Conservation (phyloP, 1,140 invertebrate species). For the Aradophagus sp. region DNA sequence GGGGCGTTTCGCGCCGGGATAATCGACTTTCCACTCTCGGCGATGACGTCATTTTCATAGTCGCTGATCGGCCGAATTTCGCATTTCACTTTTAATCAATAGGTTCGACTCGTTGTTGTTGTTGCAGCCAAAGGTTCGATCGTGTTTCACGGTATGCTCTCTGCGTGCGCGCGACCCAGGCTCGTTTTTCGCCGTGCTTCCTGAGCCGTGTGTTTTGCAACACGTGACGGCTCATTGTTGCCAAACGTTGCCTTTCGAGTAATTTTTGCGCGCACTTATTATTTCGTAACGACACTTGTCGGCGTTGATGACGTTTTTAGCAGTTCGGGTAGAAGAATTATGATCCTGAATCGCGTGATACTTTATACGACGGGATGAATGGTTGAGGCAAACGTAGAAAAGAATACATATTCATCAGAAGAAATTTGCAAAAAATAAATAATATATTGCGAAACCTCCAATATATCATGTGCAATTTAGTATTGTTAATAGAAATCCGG, state of each 20-base stretch:
- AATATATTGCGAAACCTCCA: too few relatives aligned
- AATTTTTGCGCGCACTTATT: constrained; percentile 19
- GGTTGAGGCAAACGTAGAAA: too few relatives aligned
- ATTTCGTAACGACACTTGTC: constrained; percentile 10
- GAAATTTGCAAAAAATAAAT: too few relatives aligned
- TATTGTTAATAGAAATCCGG: too few relatives aligned
- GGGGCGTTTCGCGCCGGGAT: constrained; percentile 1
- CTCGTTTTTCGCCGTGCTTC: constrained; percentile 3
- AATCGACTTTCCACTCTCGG: constrained; percentile 1
- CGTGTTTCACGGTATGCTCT: not conserved
- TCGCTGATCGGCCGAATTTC: too few relatives aligned
- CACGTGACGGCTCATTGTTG: constrained; percentile 15
- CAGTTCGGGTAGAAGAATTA: constrained; percentile 4
- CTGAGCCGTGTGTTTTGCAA: constrained; percentile 14
- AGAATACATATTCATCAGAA: too few relatives aligned
- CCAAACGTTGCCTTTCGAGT: constrained; percentile 14
- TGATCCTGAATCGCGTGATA: not conserved
- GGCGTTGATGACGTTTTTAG: constrained; percentile 6
- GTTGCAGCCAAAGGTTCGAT: too few relatives aligned
- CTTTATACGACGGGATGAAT: too few relatives aligned
- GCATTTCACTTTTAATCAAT: too few relatives aligned
- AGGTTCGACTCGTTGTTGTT: too few relatives aligned
- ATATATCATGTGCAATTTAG: too few relatives aligned
- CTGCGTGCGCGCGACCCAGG: not conserved
- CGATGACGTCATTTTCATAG: too few relatives aligned